A percentile compares a stretch with the other conserved stretches of the same genome.
Conservation (phyloP, 2,888 invertebrate genomes). For the Villa cingulata region DNA sequence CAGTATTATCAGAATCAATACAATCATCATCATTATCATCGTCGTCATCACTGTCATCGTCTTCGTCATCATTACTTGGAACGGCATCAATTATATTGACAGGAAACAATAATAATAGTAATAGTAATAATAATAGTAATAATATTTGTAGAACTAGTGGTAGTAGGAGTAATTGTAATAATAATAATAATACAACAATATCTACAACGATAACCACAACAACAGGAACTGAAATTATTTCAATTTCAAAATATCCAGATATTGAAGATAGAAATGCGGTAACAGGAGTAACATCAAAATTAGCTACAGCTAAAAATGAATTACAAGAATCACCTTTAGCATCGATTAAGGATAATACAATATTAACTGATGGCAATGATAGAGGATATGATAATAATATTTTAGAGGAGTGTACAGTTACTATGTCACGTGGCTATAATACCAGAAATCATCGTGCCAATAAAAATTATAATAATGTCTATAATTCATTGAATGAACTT, state of each 20-base stretch:
- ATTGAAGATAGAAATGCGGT: no score
- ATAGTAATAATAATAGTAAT: neutral
- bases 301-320: neutral
- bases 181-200: no score
- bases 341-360: slow-evolving; percentile 4
- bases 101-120: neutral
- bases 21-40: slow-evolving; percentile 1
- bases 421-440: slow-evolving; percentile 4
- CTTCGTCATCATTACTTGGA: neutral
- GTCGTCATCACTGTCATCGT: slow-evolving; percentile 2
- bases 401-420: slow-evolving; percentile 5
- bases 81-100: slow-evolving; percentile 2
- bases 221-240: no score
- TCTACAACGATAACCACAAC: no score
- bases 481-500: neutral
- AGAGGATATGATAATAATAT: neutral
- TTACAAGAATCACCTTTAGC: neutral
- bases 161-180: no score
- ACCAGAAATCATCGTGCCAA: neutral
- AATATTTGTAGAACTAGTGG: neutral
- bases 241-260: no score
- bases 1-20: slow-evolving; percentile 11
- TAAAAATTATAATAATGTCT: no score
- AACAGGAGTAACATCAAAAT: neutral
- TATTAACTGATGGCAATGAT: neutral